Conservation (phyloP, 1,140 invertebrate species). For the Parapsyche elsis region DNA sequence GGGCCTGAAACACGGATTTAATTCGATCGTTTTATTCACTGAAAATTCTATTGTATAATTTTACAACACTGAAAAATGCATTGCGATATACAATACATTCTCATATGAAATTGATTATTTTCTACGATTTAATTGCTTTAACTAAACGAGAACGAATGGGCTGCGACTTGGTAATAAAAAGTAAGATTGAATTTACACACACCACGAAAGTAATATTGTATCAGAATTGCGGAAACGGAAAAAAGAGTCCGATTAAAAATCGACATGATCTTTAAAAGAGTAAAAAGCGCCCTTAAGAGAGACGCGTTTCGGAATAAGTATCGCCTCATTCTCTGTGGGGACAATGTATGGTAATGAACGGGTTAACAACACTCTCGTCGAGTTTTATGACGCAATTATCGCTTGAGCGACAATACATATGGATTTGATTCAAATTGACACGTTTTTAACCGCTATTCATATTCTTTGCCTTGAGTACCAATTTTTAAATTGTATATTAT, state of each 20-base stretch:
- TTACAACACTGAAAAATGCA: no score
- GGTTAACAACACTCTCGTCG: not conserved
- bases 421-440: not conserved
- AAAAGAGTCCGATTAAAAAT: not conserved
- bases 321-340: not conserved
- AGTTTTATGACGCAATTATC: slow-evolving; percentile 16
- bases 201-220: not conserved
- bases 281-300: not conserved
- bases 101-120: no score
- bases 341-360: not conserved
- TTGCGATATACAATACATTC: no score
- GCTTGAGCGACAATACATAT: slow-evolving; percentile 2
- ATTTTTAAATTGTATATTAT: no score
- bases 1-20: not conserved
- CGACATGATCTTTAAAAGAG: not conserved
- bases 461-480: no score
- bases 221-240: not conserved
- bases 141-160: no score
- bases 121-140: no score
- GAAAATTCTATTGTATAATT: no score
- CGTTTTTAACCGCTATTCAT: not conserved
- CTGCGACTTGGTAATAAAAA: no score
- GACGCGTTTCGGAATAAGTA: not conserved
- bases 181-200: not conserved
- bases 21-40: slow-evolving; percentile 9